phyloP scores from a whole-genome alignment of 1,140 invertebrate genomes.

The Protaetia brevitarsis region DNA sequence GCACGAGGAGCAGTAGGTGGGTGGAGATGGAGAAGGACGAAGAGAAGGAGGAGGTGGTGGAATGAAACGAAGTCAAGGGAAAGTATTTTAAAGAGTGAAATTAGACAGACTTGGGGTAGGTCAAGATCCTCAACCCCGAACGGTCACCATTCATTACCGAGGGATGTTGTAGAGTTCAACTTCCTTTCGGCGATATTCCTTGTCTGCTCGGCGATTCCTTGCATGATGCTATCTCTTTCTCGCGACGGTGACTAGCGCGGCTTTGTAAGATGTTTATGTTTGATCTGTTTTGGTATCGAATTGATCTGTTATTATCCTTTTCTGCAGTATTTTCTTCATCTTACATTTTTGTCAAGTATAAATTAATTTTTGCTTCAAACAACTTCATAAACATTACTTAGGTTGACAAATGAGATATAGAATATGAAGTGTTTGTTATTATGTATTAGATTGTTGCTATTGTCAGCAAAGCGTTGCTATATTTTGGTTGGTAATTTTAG shows the following conservation, averaged over 20 bases:
- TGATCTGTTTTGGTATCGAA: not conserved
- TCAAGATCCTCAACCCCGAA: slow-evolving; percentile 31
- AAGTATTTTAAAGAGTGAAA: slow-evolving; percentile 48
- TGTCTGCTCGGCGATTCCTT: not conserved
- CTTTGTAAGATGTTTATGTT: not conserved
- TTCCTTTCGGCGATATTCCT: not conserved
- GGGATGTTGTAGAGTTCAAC: slow-evolving; percentile 9
- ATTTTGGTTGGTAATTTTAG: too few relatives aligned
- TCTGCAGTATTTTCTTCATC: not conserved
- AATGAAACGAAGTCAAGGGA: slow-evolving; percentile 43
- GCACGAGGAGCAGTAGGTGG: not conserved
- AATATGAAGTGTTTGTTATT: too few relatives aligned
- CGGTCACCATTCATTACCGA: slow-evolving; percentile 19
- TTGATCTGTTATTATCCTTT: not conserved
- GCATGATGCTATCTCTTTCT: not conserved
- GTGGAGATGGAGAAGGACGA: not conserved
- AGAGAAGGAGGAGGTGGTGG: not conserved
- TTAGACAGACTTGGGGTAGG: slow-evolving; percentile 44
- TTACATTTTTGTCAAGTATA: too few relatives aligned
- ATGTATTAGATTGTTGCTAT: too few relatives aligned
- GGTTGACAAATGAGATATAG: too few relatives aligned
- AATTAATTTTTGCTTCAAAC: too few relatives aligned
- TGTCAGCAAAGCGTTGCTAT: too few relatives aligned
- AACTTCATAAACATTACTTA: too few relatives aligned
- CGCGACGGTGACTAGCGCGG: not conserved